These are phyloP conservation scores for Lepidonotus clava DNA, from an alignment of 2,888 invertebrate genomes.

Conservation along the genomic window DNA sequence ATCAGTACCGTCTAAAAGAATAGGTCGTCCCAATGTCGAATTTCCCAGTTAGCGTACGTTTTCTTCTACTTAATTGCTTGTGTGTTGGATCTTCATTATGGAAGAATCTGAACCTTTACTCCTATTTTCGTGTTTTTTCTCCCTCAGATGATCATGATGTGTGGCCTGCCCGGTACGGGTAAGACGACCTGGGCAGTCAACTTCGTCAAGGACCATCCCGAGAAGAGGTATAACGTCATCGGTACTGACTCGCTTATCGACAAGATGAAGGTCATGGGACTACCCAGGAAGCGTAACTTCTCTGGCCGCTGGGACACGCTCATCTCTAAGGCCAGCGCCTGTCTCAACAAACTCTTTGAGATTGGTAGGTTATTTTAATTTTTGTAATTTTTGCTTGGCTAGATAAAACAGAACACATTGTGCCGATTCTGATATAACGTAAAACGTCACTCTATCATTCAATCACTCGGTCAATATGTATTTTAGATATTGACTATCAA, in stretches of 20 bases:
- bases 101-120: too few relatives aligned
- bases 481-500: too few relatives aligned
- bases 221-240: constrained; percentile 92
- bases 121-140: constrained; percentile 11
- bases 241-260: constrained; percentile 92
- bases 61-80: too few relatives aligned
- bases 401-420: too few relatives aligned
- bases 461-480: too few relatives aligned
- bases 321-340: constrained; percentile 92
- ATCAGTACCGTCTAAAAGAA: too few relatives aligned
- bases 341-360: constrained; percentile 89
- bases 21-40: too few relatives aligned
- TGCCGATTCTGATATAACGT: too few relatives aligned
- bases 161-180: constrained; percentile 95
- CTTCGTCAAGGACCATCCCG: constrained; percentile 87
- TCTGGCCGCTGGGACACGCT: constrained; percentile 92
- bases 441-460: too few relatives aligned
- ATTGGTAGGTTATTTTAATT: constrained; percentile 84
- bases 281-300: constrained; percentile 88
- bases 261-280: constrained; percentile 94
- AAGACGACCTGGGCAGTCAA: constrained; percentile 95
- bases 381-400: neutral
- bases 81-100: too few relatives aligned
- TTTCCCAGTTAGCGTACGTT: too few relatives aligned
- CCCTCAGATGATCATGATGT: constrained; percentile 90